These are phyloP conservation scores for Willisornis vidua DNA, from an alignment of 2,113 vertebrate species.

Conservation along the genomic window DNA sequence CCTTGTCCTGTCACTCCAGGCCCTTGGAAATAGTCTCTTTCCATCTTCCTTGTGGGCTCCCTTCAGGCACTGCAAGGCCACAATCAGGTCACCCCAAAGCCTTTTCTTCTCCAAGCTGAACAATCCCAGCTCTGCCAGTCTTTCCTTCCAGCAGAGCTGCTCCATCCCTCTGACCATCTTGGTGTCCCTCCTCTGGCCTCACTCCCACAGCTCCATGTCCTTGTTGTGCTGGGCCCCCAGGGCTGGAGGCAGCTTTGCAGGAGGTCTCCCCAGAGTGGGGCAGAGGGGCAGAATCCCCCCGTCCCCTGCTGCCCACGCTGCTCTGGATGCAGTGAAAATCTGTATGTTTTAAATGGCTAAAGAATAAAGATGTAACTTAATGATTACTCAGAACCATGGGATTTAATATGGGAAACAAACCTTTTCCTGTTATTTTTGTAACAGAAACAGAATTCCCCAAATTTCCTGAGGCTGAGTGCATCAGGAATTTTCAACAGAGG, in stretches of 20 bases:
- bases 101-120: background rate
- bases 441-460: background rate
- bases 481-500: background rate
- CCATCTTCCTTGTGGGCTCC: background rate
- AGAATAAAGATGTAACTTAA: background rate
- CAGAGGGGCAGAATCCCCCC: too few species aligned
- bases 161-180: too few species aligned
- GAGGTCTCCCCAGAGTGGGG: too few species aligned
- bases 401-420: background rate
- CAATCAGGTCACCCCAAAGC: background rate
- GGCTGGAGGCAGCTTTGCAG: too few species aligned
- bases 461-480: background rate
- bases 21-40: background rate
- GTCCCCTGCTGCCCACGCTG: too few species aligned
- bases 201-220: too few species aligned
- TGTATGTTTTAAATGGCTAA: background rate
- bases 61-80: background rate
- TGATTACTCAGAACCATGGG: background rate
- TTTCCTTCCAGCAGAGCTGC: too few species aligned
- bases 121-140: too few species aligned
- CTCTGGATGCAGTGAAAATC: background rate
- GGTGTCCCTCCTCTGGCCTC: too few species aligned
- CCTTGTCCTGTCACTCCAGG: background rate
- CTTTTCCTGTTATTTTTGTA: background rate
- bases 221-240: too few species aligned